A percentile compares a stretch with the other conserved stretches of the same genome.
Conservation (phyloP, 1,140 invertebrate species). For the Asbolus verrucosus region DNA sequence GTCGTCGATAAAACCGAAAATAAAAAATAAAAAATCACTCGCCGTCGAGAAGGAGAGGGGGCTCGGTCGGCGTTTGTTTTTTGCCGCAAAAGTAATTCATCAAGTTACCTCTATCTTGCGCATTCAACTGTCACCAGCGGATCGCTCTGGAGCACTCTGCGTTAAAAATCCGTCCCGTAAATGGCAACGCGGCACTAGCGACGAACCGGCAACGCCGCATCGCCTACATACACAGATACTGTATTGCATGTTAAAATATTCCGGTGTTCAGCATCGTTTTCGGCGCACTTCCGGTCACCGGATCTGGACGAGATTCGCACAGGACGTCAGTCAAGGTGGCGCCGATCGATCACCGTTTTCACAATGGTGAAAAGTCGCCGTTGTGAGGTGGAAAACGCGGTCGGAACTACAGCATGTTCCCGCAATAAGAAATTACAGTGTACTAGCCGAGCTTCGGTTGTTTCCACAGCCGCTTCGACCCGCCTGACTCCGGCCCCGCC, state of each 20-base stretch:
- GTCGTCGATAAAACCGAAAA: no score
- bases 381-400: constrained; percentile 47
- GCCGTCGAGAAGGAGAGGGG: no score
- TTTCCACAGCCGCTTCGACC: constrained; percentile 55
- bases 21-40: no score
- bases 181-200: constrained; percentile 50
- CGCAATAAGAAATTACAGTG: constrained; percentile 55
- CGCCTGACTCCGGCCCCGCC: constrained; percentile 62
- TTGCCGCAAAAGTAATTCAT: constrained; percentile 50
- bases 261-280: constrained; percentile 55
- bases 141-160: constrained; percentile 54
- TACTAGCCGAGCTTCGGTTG: constrained; percentile 57
- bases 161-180: constrained; percentile 59
- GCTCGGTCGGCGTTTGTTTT: no score
- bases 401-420: constrained; percentile 53
- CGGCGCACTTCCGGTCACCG: constrained; percentile 41
- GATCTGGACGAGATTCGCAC: constrained; percentile 58
- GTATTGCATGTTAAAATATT: constrained; percentile 63
- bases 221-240: constrained; percentile 63
- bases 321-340: constrained; percentile 10
- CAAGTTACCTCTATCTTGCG: constrained; percentile 61
- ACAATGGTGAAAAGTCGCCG: constrained; percentile 43
- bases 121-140: constrained; percentile 59
- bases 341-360: constrained; percentile 50
- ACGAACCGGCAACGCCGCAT: constrained; percentile 58